Evolutionary conservation across 1,140 invertebrate genomes (phyloP).

Genomic region (Drosophila erecta): DNA sequence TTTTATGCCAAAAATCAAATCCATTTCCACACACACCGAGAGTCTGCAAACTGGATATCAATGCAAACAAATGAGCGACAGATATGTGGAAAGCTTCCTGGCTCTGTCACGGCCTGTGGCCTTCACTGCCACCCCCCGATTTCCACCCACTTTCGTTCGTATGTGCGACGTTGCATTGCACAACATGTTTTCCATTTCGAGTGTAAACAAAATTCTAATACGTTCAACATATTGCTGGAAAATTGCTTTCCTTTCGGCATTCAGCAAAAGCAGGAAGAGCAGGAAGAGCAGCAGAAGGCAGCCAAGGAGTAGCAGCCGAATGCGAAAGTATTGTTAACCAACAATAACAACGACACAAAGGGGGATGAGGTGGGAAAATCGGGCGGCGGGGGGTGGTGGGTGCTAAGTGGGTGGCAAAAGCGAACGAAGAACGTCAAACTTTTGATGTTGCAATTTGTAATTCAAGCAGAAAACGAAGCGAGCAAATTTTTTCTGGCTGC

Average conservation of each 20-base stretch:
- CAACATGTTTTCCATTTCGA: constrained; percentile 82
- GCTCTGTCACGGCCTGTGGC: background rate
- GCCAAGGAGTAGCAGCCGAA: constrained; percentile 49
- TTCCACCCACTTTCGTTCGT: background rate
- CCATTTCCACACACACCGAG: constrained; percentile 24
- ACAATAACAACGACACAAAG: constrained; percentile 61
- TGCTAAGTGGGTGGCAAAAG: constrained; percentile 25
- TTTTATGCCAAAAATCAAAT: constrained; percentile 55
- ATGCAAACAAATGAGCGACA: constrained; percentile 76
- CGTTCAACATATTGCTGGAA: constrained; percentile 82
- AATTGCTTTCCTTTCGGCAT: constrained; percentile 81
- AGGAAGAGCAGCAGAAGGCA: constrained; percentile 28
- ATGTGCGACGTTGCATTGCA: constrained; percentile 67
- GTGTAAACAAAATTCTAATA: constrained; percentile 83
- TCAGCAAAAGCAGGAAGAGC: constrained; percentile 30
- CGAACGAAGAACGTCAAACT: constrained; percentile 80
- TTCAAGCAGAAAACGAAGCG: constrained; percentile 84
- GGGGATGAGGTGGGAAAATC: background rate
- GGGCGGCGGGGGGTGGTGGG: background rate
- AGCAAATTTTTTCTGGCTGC: constrained; percentile 64
- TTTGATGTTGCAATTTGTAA: constrained; percentile 84
- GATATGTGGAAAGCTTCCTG: constrained; percentile 21
- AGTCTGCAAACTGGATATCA: constrained; percentile 74
- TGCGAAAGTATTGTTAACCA: constrained; percentile 79
- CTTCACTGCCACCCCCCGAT: constrained; percentile 8